A percentile compares a stretch with the other conserved stretches of the same genome.
phyloP scores from a whole-genome alignment of 2,888 invertebrate genomes.

The Ectemnius lituratus region DNA sequence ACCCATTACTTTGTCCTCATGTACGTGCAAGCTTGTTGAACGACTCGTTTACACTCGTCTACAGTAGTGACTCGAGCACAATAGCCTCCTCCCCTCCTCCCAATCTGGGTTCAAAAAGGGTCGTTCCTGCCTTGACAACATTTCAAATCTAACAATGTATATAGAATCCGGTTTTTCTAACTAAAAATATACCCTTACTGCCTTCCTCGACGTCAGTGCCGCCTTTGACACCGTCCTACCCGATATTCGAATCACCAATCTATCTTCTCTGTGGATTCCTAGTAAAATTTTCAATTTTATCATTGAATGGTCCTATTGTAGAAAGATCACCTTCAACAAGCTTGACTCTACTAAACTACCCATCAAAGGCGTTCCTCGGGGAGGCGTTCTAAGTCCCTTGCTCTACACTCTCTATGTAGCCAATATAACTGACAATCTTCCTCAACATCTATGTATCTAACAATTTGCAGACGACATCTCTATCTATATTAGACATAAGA shows the following conservation, averaged over 20 bases:
- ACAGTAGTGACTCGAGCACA: slow-evolving; percentile 1
- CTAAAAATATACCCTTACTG: background rate
- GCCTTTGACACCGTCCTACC: slow-evolving; percentile 16
- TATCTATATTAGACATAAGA: too few species aligned
- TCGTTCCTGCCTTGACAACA: slow-evolving; percentile 12
- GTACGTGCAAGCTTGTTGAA: slow-evolving; percentile 14
- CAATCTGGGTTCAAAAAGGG: slow-evolving; percentile 18
- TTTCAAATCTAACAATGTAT: too few species aligned
- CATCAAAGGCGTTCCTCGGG: slow-evolving; percentile 3
- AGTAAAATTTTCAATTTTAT: background rate
- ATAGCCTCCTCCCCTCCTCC: background rate
- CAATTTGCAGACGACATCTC: too few species aligned
- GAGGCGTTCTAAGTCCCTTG: too few species aligned
- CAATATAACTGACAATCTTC: too few species aligned
- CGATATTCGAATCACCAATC: background rate
- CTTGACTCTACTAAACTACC: background rate
- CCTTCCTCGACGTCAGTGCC: slow-evolving; percentile 5
- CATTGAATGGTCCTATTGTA: background rate
- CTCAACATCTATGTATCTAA: too few species aligned
- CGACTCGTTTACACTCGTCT: slow-evolving; percentile 1
- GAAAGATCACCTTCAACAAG: background rate
- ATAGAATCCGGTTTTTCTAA: background rate
- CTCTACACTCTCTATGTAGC: too few species aligned
- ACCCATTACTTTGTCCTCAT: slow-evolving; percentile 11
- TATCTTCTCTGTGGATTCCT: background rate